These are phyloP conservation scores for Agrochola circellaris DNA, from an alignment of 2,888 invertebrate genomes.

Conservation along the genomic window DNA sequence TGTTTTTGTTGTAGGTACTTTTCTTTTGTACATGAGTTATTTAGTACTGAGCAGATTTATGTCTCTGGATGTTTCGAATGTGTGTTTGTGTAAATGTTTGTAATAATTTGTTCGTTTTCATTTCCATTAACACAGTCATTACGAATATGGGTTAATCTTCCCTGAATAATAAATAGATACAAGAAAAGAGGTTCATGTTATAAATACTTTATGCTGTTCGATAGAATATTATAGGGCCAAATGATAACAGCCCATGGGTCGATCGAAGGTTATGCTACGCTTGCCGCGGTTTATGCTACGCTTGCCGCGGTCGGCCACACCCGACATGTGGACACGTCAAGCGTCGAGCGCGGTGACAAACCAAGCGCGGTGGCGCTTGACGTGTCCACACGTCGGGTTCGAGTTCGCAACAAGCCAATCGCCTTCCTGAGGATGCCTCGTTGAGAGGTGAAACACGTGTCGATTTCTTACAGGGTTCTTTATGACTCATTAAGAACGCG, in stretches of 20 bases:
- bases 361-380: too few species aligned
- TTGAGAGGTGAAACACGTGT: too few species aligned
- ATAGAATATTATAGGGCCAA: constrained; percentile 15
- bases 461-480: too few species aligned
- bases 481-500: too few species aligned
- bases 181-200: constrained; percentile 21
- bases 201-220: neutral
- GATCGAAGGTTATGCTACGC: too few species aligned
- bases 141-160: neutral
- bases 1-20: constrained; percentile 26
- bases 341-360: too few species aligned
- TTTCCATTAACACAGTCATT: constrained; percentile 13
- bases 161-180: constrained; percentile 24
- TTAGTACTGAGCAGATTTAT: constrained; percentile 1
- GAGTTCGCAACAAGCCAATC: too few species aligned
- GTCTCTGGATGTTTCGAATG: neutral
- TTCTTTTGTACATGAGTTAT: constrained; percentile 20
- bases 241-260: neutral
- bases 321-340: too few species aligned
- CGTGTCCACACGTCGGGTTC: too few species aligned
- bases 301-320: too few species aligned
- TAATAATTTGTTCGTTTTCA: neutral
- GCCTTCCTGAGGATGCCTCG: too few species aligned
- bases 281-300: too few species aligned
- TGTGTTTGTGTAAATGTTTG: neutral